Base-by-base conservation (phyloP, 2,797 vertebrate species). In the Siniperca scherzeri region DNA sequence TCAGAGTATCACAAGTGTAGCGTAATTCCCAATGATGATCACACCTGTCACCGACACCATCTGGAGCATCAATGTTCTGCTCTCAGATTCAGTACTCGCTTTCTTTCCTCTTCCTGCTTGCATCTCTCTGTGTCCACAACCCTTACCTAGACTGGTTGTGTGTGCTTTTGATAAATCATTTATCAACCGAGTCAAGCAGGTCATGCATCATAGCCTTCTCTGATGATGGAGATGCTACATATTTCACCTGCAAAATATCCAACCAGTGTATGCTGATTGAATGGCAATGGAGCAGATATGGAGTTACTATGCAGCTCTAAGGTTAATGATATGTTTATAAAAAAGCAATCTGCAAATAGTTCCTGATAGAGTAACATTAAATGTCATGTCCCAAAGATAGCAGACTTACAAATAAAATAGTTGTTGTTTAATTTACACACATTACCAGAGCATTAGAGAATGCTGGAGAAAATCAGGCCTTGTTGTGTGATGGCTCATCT, bases 141-240 rank as follows among this genome's bases (percentile, higher is more conserved):
- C 56, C 55, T 81, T 30, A 84, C 85, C 89, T 80, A 30, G n/a
- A 78, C 70, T 56, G 57, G 25, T 40, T 74, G 70, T 85, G 84
- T 82, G 81, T 79, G 89, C 87, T 62, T 91, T 87, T 89, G 87
- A 91, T 92, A 81, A 90, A 93, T 94, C 85, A 92, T 93, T 90
- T 86, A 91, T 92, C 86, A 92, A 17, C 55, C 6, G 16, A 81
- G 87, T 90, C 88, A 80, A 89, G 90, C 88, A 80, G 91, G 91
- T 90, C 89, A 88, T 62, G 79, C 89, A 87, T 93, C 89, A 84
- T 70, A 87, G 86, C 87, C n/a, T 66, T 60, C 86, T 89, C 76
- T 87, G 89, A 92, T 92, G 89, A 90, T 85, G 77, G 82, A 91
- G 80, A 88, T 70, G 71, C 75, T 68, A 79, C 77, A 83, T 82